Base-by-base conservation (phyloP, 2,113 vertebrate genomes). In the Climacteris rufus region DNA sequence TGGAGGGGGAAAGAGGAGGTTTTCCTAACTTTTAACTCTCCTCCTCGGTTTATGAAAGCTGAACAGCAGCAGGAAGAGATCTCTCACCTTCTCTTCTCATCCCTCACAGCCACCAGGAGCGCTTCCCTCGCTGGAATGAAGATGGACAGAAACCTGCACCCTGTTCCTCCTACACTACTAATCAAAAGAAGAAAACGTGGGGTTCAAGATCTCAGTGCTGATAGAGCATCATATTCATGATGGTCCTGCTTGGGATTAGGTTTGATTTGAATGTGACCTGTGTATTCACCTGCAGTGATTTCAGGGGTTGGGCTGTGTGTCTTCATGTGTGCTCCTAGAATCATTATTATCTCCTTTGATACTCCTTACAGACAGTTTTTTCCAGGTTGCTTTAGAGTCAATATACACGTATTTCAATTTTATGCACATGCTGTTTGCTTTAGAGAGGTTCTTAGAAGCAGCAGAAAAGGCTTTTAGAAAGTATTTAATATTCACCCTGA, bases 81-180 rank as follows among this genome's bases (percentile, higher is more conserved):
- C 24, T 61, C 31, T 14, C 24, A 4, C 31, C 31, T 42, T 14
- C 45, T 45, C 31, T 42, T 14, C 45, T 45, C 33, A 16, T 11
- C 28, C 28, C 20, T 47, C 23, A 14, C 56, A 15, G n/a, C 7
- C 4, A 0, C 7, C 22, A 9, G 57, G 31, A 57, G 19, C 5
- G 27, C 18, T 56, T 49, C n/a, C 33, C 27, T 33, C 5, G 0
- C 9, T 2, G 24, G 37, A 27, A 6, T 1, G 2, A 47, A 53
- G 28, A 20, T 0, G 1, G 40, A 8, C 15, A 49, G 30, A 42
- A 53, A 59, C 4, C 37, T 18, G 9, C 28, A 12, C 15, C 3
- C 0, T 71, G 56, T 40, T 83, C 28, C 27, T 79, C 18, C 44
- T 31, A 0, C 4, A 23, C 5, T 7, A 13, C 9, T 22, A 27